A percentile compares a stretch with the other conserved stretches of the same genome.
Conservation (phyloP, 2,113 vertebrate species). For the Centropristis striata region DNA sequence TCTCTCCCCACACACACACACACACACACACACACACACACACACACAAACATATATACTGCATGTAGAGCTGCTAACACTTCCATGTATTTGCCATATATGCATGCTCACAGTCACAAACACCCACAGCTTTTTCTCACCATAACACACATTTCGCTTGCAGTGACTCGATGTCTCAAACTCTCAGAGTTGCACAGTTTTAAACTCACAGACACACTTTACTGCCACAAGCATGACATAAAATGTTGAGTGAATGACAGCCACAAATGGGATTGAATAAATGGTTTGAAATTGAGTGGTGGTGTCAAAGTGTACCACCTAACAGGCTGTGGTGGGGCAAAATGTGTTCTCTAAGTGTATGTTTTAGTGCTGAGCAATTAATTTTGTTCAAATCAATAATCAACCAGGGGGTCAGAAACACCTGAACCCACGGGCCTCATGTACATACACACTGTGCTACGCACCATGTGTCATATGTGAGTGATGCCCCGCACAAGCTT, state of each 20-base stretch:
- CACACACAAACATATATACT: constrained; percentile 3
- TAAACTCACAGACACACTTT: neutral
- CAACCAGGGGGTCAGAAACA: no score
- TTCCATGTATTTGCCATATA: neutral
- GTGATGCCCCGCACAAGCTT: no score
- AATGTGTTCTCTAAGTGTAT: neutral
- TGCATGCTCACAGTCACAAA: neutral
- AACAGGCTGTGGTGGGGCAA: neutral
- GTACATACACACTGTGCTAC: no score
- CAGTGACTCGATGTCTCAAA: neutral
- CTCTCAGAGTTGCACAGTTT: neutral
- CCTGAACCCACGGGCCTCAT: no score
- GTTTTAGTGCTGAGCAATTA: neutral
- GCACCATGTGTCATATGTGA: no score
- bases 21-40: neutral
- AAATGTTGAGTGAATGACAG: constrained; percentile 40
- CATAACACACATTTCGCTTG: neutral
- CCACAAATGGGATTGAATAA: neutral
- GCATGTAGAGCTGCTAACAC: neutral
- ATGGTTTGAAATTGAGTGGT: constrained; percentile 20
- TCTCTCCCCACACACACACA: neutral
- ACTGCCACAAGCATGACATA: constrained; percentile 1
- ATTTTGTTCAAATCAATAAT: no score
- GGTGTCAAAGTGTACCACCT: constrained; percentile 12
- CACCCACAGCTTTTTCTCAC: neutral